Conservation (phyloP, 2,888 invertebrate genomes). For the Leptarthrus brevirostris region DNA sequence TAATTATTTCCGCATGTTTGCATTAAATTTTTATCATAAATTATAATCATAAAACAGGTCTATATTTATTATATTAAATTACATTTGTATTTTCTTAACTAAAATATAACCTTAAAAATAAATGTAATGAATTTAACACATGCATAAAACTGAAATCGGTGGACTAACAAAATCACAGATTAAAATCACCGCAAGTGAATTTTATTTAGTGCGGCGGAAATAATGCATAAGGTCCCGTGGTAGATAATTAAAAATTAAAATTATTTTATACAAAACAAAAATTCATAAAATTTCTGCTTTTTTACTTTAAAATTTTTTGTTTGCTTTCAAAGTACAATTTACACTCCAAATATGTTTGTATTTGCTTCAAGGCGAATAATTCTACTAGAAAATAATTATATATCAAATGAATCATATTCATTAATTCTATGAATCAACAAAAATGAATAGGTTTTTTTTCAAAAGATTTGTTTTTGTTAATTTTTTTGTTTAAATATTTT, state of each 20-base stretch:
- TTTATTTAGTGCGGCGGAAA: constrained; percentile 39
- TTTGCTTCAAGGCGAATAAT: constrained; percentile 29
- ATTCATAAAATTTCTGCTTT: background rate
- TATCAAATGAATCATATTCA: constrained; percentile 40
- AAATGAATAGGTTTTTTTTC: background rate
- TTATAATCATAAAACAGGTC: constrained; percentile 34
- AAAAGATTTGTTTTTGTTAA: background rate
- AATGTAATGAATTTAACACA: constrained; percentile 50
- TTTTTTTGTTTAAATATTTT: constrained; percentile 5
- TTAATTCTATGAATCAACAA: constrained; percentile 25
- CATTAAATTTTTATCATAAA: constrained; percentile 31
- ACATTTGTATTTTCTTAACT: constrained; percentile 31
- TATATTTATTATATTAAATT: constrained; percentile 42
- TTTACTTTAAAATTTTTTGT: background rate
- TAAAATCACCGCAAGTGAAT: constrained; percentile 49
- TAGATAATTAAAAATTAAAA: constrained; percentile 34
- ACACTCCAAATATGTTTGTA: background rate
- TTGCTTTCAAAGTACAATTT: background rate
- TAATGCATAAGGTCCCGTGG: constrained; percentile 52
- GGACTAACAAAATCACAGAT: constrained; percentile 55
- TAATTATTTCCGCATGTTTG: constrained; percentile 19
- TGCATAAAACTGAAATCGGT: constrained; percentile 50
- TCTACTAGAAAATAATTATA: constrained; percentile 15
- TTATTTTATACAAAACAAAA: constrained; percentile 20
- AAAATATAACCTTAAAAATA: constrained; percentile 50